Base-by-base conservation (phyloP, 2,797 vertebrate species). In the Champsocephalus esox region DNA sequence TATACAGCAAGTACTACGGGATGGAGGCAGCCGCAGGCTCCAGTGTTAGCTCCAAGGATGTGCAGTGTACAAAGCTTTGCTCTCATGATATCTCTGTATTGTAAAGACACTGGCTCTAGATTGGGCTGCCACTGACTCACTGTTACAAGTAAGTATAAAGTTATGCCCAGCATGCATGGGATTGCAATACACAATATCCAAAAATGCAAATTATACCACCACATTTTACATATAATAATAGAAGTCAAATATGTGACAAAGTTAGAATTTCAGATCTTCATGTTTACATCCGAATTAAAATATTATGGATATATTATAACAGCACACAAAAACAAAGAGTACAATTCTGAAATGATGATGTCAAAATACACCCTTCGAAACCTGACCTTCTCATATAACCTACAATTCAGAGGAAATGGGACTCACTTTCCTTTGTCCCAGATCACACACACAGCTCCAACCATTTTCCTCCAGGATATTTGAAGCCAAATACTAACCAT, bases 381-480 rank as follows among this genome's bases (percentile, higher is more conserved):
- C 4, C 6, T 3, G 3, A 6, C 3, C 45, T 12, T 24, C 17
- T 19, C 24, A 44, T 28, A 8, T 51, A 1, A 58, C 49, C 64
- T 24, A 19, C 4, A 70, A 21, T 70, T 44, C 21, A 68, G 16
- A 48, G 41, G 12, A 62, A 58, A 52, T 9, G 0, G 34, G 12
- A 49, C 12, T 32, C 10, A n/a, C 3, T 19, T 45, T 50, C 9
- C 7, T 3, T 65, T 61, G 41, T 52, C 41, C 17, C 17, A 61
- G 41, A 57, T 60, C 4, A 45, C 48, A 41, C 48, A 41, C 9
- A 24, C 10, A 24, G 19, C 28, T 45, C 16, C 28, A 14, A 19
- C 11, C 1, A 55, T 38, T 63, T 73, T 51, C 43, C 41, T 51
- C 17, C 17, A 44, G 5, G 59, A 73, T 66, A 48, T 76, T 32